phyloP scores from a whole-genome alignment of 1,140 invertebrate species.

The Eubasilissa regina region DNA sequence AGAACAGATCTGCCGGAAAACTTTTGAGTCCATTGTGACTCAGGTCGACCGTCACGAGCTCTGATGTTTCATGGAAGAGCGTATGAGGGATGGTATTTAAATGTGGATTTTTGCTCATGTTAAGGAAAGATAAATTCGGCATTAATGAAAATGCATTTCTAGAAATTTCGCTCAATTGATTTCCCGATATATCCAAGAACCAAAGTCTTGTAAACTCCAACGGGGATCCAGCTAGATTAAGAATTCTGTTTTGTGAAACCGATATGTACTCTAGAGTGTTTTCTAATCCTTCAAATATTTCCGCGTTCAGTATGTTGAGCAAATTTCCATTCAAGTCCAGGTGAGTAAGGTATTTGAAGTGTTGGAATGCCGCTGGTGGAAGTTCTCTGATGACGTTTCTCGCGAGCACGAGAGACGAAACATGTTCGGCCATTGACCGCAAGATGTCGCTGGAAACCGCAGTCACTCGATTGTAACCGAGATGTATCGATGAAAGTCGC shows the following conservation, averaged over 20 bases:
- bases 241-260: slow-evolving; percentile 84
- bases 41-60: slow-evolving; percentile 80
- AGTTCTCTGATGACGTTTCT: slow-evolving; percentile 91
- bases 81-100: slow-evolving; percentile 75
- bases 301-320: slow-evolving; percentile 79
- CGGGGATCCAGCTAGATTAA: slow-evolving; percentile 76
- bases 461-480: slow-evolving; percentile 91
- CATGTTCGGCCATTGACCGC: slow-evolving; percentile 75
- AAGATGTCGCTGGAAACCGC: slow-evolving; percentile 87
- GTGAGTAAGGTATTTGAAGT: slow-evolving; percentile 81
- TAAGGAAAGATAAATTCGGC: slow-evolving; percentile 80
- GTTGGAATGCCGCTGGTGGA: slow-evolving; percentile 83
- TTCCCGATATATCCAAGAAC: slow-evolving; percentile 84
- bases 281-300: slow-evolving; percentile 84
- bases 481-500: slow-evolving; percentile 80
- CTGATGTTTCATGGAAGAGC: slow-evolving; percentile 75
- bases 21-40: slow-evolving; percentile 81
- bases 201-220: slow-evolving; percentile 78
- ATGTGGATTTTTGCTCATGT: slow-evolving; percentile 84
- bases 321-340: slow-evolving; percentile 87
- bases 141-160: slow-evolving; percentile 80
- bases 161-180: slow-evolving; percentile 81
- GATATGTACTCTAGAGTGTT: slow-evolving; percentile 81
- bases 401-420: slow-evolving; percentile 80
- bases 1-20: slow-evolving; percentile 80